phyloP scores from a whole-genome alignment of 2,888 invertebrate genomes.

The Diarsia mendica region DNA sequence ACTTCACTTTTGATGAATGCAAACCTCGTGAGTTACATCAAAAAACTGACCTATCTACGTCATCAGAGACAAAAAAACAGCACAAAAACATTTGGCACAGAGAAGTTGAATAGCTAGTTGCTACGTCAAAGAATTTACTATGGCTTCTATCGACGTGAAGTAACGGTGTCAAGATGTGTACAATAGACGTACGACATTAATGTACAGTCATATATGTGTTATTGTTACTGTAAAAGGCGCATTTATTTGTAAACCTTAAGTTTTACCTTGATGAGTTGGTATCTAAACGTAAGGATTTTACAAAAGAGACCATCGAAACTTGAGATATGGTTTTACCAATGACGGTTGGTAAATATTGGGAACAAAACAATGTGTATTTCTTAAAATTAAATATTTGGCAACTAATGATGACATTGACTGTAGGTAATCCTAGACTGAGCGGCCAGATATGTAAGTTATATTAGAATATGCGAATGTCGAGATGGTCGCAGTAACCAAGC shows the following conservation, averaged over 20 bases:
- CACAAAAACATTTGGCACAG: conserved; percentile 22
- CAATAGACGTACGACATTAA: neutral
- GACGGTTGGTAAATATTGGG: no score
- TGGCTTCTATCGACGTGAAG: conserved; percentile 27
- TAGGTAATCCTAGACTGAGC: no score
- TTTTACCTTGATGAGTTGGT: neutral
- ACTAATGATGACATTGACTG: no score
- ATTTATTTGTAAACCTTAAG: neutral
- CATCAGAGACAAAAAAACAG: conserved; percentile 7
- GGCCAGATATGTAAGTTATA: no score
- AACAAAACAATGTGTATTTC: no score
- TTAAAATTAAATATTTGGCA: no score
- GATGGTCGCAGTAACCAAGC: neutral
- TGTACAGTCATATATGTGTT: neutral
- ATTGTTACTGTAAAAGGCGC: neutral
- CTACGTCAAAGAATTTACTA: neutral
- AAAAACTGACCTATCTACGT: conserved; percentile 30
- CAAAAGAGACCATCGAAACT: no score
- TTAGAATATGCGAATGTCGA: neutral
- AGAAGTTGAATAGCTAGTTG: neutral
- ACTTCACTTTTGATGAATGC: neutral
- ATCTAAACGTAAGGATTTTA: neutral
- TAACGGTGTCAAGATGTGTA: conserved; percentile 43
- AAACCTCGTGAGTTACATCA: neutral
- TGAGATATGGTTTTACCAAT: no score